These are phyloP conservation scores for Parnassius orleans DNA, from an alignment of 2,888 invertebrate species.

Conservation along the genomic window DNA sequence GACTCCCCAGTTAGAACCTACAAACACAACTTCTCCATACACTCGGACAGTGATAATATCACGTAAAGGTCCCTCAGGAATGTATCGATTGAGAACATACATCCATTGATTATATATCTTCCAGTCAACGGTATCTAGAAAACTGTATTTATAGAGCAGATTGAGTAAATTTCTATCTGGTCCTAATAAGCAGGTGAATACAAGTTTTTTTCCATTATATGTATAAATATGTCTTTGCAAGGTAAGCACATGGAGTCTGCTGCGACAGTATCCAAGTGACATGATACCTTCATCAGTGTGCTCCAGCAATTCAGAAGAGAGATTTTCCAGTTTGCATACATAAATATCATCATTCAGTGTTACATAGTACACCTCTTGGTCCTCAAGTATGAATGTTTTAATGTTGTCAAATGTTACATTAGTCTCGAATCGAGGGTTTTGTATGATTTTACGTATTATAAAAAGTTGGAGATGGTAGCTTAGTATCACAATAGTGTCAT, in stretches of 20 bases:
- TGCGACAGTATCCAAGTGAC: slow-evolving; percentile 45
- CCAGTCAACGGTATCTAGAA: slow-evolving; percentile 63
- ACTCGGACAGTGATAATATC: slow-evolving; percentile 50
- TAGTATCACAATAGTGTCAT: slow-evolving; percentile 41
- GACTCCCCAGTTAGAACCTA: slow-evolving; percentile 60
- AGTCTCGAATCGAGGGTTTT: slow-evolving; percentile 29
- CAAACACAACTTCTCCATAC: slow-evolving; percentile 60
- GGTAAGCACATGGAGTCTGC: slow-evolving; percentile 46
- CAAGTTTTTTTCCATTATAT: slow-evolving; percentile 34
- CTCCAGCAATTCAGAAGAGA: slow-evolving; percentile 34
- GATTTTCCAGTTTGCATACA: slow-evolving; percentile 37
- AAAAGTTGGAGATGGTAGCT: slow-evolving; percentile 45
- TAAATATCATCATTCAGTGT: slow-evolving; percentile 48
- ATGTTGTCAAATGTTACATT: slow-evolving; percentile 45
- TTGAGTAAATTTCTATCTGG: slow-evolving; percentile 43
- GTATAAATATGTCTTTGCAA: slow-evolving; percentile 49
- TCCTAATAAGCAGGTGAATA: slow-evolving; percentile 38
- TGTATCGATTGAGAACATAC: slow-evolving; percentile 41
- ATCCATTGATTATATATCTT: slow-evolving; percentile 57
- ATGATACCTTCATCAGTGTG: slow-evolving; percentile 42
- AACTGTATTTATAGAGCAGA: slow-evolving; percentile 44
- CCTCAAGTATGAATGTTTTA: slow-evolving; percentile 45
- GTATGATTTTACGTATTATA: slow-evolving; percentile 42
- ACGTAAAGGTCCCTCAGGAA: slow-evolving; percentile 51
- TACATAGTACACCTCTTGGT: slow-evolving; percentile 46